Evolutionary conservation across 1,140 invertebrate genomes (phyloP).

Genomic region (Sminthurides bifidus): DNA sequence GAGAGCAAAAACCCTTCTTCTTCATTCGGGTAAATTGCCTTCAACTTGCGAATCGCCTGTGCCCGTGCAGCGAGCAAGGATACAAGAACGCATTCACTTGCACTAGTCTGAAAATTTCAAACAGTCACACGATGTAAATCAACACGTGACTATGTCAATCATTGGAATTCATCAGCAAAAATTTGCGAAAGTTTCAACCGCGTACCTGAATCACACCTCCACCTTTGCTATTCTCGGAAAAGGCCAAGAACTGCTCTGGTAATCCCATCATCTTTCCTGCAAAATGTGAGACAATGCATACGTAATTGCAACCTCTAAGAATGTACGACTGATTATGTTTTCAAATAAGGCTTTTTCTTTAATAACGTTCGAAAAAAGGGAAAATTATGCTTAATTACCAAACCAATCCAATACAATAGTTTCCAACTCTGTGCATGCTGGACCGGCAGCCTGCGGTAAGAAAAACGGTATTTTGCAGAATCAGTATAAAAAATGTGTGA

Average conservation of each 20-base stretch:
- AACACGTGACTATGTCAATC: background rate
- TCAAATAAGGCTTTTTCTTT: background rate
- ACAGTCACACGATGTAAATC: background rate
- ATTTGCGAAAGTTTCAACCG: background rate
- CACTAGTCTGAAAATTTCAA: slow-evolving; percentile 62
- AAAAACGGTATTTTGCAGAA: background rate
- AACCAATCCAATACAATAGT: slow-evolving; percentile 95
- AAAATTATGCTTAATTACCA: slow-evolving; percentile 45
- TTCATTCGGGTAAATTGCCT: slow-evolving; percentile 75
- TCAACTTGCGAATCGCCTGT: slow-evolving; percentile 78
- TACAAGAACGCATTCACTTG: slow-evolving; percentile 93
- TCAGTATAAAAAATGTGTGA: background rate
- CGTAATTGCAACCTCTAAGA: background rate
- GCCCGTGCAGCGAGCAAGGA: slow-evolving; percentile 89
- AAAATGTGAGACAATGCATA: background rate
- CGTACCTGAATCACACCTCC: slow-evolving; percentile 76
- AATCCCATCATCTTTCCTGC: slow-evolving; percentile 62
- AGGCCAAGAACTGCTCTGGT: slow-evolving; percentile 71
- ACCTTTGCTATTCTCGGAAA: slow-evolving; percentile 67
- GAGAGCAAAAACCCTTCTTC: slow-evolving; percentile 89
- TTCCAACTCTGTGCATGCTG: slow-evolving; percentile 94
- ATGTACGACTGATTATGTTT: background rate
- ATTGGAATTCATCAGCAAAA: background rate
- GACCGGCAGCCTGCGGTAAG: slow-evolving; percentile 74
- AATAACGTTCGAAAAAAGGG: background rate